Evolutionary conservation across 2,888 invertebrate species (phyloP), one percentile per base, ranked within the genome.

Genomic region (Caenorhabditis afra): DNA sequence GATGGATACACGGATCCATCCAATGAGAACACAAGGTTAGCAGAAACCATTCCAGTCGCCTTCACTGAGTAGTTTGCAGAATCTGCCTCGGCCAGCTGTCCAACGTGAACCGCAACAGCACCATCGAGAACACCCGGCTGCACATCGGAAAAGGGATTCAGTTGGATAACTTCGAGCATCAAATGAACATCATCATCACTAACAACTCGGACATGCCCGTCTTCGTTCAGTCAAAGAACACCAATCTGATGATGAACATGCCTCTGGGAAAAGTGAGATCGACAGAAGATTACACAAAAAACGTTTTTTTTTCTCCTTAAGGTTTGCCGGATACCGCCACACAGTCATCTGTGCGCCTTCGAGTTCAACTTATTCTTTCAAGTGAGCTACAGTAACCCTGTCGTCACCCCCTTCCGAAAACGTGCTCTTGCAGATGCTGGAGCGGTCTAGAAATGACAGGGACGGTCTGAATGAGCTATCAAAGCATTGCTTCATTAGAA

Each of bases 1-100:
- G 99, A 99, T 91, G 99, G 99, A 5, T 99, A 97, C 91, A 99
- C 98, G 73, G 97, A 99, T 92, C 99, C 99, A 0, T 96, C 96
- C 96, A 96, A 91, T 96, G 81, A 95, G 74, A 73, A 29, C 29
- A 7, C 58, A 3, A 50, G 79, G 77, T 70, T 41, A 23, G 14
- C 14, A 18, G 20, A 41, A 39, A 11, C 29, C 7, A 29, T 29
- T n/a, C 29, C 4, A 29, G 3, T 29, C 3, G 29, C 3, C 7
- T 29, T 29, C 4, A 29, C n/a, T n/a, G 7, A 29, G 4, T 5
- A 29, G 29, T 29, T 18, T 96, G 96, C 91, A 93, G 99, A 65
- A 99, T 99, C 91, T 99, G 98, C 90, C 93, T 99, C 50, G 99
- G 99, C 0, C 95, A 97, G 89, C 92, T 99, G 83, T 97, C 97